These are phyloP conservation scores for Thysanoteuthis rhombus DNA, from an alignment of 2,888 invertebrate species.

Conservation along the genomic window DNA sequence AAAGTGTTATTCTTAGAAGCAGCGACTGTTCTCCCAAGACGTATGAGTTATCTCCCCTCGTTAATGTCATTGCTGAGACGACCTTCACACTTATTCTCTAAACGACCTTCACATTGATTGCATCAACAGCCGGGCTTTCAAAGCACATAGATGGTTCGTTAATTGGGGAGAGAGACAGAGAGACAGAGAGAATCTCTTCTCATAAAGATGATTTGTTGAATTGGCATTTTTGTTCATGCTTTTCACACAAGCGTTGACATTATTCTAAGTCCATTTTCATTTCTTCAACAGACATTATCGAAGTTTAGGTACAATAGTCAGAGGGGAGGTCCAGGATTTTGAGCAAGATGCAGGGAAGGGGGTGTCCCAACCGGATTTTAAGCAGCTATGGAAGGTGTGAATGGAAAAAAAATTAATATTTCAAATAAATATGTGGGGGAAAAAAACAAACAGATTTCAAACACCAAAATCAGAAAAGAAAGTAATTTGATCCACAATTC, in stretches of 20 bases:
- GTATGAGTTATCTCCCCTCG: not conserved
- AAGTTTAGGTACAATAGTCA: not conserved
- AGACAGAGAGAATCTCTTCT: not conserved
- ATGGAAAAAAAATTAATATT: too few relatives aligned
- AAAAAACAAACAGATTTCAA: too few relatives aligned
- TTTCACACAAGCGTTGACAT: not conserved
- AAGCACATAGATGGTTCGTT: not conserved
- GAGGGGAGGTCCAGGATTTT: too few relatives aligned
- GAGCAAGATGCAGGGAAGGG: too few relatives aligned
- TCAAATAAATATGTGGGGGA: too few relatives aligned
- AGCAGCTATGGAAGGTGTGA: too few relatives aligned
- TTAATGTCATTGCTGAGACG: not conserved
- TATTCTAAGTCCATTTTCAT: not conserved
- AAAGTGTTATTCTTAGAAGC: too few relatives aligned
- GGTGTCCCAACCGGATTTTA: too few relatives aligned
- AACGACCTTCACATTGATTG: not conserved
- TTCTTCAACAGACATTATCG: not conserved
- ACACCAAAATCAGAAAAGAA: too few relatives aligned
- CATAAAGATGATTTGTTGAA: not conserved
- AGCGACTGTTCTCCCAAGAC: not conserved
- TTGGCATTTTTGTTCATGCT: not conserved
- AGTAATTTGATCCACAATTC: too few relatives aligned
- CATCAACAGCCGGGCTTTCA: too few relatives aligned
- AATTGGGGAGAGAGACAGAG: not conserved
- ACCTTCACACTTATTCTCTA: not conserved